Base-by-base conservation (phyloP, 2,113 vertebrate genomes). In the Girardinichthys multiradiatus region DNA sequence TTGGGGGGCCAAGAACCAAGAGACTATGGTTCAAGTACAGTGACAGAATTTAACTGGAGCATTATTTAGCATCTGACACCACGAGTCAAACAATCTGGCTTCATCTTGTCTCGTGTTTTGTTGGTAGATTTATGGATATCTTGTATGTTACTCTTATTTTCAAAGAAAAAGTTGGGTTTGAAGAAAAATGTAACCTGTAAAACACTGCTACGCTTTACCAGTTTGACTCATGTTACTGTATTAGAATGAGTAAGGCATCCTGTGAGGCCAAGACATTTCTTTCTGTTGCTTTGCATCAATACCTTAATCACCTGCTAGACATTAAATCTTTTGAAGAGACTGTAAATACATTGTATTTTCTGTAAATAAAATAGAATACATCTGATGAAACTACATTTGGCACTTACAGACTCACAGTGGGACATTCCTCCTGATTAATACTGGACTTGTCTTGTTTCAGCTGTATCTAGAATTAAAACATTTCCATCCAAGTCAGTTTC, bases 271-370 rank as follows among this genome's bases (percentile, higher is more conserved):
- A 39, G n/a, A 35, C 48, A 58, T 73, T 77, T 45, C 42, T 7
- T 66, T 82, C 77, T 48, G 28, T 75, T 39, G 65, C 77, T 77
- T 21, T 45, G 35, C 86, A 87, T 79, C 81, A 78, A 73, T 64
- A 76, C 68, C 86, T 89, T 72, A 83, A 91, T 79, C 83, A 75
- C 78, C 74, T 42, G 54, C 51, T 78, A 66, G 71, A 60, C 35
- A 59, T 37, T 14, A 70, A 30, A 68, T 28, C 62, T 82, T 86
- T 69, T 74, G 42, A 71, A 70, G 39, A 85, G 74, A 69, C 64
- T 90, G 87, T 92, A 90, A 84, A 91, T 63, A 58, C 77, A 78
- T 72, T 93, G 86, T 90, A 93, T 88, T 90, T 89, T 85, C 64
- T 92, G 90, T 92, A 91, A 86, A 91, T 91, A 91, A 87, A 87